Evolutionary conservation across 2,797 vertebrate species (phyloP).

Genomic region (Eurystomus glaucurus): DNA sequence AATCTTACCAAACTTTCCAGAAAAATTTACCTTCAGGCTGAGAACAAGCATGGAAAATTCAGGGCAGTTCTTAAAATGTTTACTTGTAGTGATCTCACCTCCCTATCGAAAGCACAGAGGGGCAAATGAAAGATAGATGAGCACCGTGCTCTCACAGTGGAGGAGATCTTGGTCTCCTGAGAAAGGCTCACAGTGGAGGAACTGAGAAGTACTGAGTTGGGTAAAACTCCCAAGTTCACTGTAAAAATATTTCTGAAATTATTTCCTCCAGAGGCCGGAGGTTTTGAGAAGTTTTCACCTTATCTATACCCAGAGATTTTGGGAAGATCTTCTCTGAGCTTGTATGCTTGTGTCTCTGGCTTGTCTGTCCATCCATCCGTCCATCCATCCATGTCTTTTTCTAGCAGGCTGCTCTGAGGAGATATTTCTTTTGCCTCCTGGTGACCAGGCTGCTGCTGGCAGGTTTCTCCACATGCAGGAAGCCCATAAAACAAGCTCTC

Average conservation of each 20-base stretch:
- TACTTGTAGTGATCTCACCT: neutral
- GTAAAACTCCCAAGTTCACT: neutral
- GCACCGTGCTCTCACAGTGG: neutral
- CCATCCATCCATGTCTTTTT: neutral
- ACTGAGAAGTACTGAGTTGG: neutral
- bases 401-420: neutral
- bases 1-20: constrained; percentile 18
- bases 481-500: neutral
- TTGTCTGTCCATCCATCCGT: neutral
- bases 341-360: neutral
- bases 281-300: neutral
- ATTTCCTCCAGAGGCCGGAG: neutral
- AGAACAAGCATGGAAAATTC: constrained; percentile 5
- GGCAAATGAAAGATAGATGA: constrained; percentile 1
- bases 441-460: neutral
- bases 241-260: neutral
- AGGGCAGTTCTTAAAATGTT: neutral
- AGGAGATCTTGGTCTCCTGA: neutral
- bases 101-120: neutral
- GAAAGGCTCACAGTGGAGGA: neutral
- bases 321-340: neutral
- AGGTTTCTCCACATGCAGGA: neutral
- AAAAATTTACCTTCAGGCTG: constrained; percentile 19
- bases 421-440: neutral
- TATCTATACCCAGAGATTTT: neutral